A percentile compares a stretch with the other conserved stretches of the same genome.
Conservation (phyloP, 2,797 vertebrate species). For the Fistularia commersonii region DNA sequence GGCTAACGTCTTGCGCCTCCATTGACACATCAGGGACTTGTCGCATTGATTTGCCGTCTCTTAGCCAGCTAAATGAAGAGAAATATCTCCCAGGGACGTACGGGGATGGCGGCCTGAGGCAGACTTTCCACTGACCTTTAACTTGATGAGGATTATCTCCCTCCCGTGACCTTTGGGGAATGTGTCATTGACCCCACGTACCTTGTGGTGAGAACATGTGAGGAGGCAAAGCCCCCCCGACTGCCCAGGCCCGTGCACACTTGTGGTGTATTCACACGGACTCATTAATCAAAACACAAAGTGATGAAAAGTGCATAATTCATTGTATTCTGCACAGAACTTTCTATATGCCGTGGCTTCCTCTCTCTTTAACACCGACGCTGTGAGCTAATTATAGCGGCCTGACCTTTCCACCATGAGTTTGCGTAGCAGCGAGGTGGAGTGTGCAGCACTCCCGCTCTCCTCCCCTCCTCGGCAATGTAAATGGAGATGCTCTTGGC, state of each 20-base stretch:
- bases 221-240: slow-evolving; percentile 2
- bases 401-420: slow-evolving; percentile 71
- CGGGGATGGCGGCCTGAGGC: slow-evolving; percentile 3
- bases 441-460: slow-evolving; percentile 21
- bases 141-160: slow-evolving; percentile 42
- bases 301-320: background rate
- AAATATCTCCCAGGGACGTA: too few species aligned
- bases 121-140: slow-evolving; percentile 57
- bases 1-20: too few species aligned
- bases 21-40: too few species aligned
- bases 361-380: slow-evolving; percentile 24
- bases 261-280: background rate
- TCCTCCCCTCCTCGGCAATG: slow-evolving; percentile 30
- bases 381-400: slow-evolving; percentile 70
- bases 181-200: slow-evolving; percentile 41
- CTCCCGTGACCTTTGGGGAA: slow-evolving; percentile 51
- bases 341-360: background rate
- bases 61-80: too few species aligned
- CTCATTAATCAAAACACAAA: background rate
- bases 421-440: slow-evolving; percentile 47
- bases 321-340: background rate
- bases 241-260: too few species aligned
- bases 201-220: slow-evolving; percentile 8
- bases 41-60: too few species aligned
- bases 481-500: slow-evolving; percentile 62